phyloP scores from a whole-genome alignment of 2,797 vertebrate species.

The Clamator glandarius region DNA sequence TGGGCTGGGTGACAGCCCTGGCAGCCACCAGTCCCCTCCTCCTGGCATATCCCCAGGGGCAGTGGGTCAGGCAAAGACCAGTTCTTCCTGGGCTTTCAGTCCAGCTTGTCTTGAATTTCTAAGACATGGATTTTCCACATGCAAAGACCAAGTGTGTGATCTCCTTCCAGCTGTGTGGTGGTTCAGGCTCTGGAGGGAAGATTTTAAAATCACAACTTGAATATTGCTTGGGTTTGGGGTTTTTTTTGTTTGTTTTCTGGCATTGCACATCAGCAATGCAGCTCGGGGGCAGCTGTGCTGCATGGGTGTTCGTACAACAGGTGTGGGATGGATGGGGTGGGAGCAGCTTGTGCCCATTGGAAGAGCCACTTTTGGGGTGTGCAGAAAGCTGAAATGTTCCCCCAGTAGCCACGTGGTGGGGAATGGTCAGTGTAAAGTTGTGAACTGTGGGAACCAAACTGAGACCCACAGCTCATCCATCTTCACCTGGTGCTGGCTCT shows the following conservation, averaged over 20 bases:
- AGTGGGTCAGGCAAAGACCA: background rate
- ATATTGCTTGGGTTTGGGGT: background rate
- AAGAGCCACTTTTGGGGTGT: background rate
- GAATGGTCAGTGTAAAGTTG: background rate
- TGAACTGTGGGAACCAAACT: background rate
- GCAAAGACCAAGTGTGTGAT: rapidly evolving
- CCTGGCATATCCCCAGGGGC: rapidly evolving
- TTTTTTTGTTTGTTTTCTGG: background rate
- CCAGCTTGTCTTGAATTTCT: background rate
- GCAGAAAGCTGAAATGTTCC: background rate
- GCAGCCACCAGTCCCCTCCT: background rate
- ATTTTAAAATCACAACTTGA: background rate
- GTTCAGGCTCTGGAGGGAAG: background rate
- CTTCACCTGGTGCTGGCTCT: rapidly evolving
- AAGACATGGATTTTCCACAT: background rate
- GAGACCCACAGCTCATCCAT: background rate
- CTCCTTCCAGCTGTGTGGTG: background rate
- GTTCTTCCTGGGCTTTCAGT: background rate
- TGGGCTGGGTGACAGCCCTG: background rate
- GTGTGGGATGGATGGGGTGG: background rate
- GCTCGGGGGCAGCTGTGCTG: rapidly evolving
- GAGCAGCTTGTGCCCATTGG: background rate
- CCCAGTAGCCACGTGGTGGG: rapidly evolving
- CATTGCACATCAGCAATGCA: background rate
- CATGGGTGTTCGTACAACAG: background rate